Base-by-base conservation (phyloP, 92 coral and sea anemone species). In the Actinostola sp. region DNA sequence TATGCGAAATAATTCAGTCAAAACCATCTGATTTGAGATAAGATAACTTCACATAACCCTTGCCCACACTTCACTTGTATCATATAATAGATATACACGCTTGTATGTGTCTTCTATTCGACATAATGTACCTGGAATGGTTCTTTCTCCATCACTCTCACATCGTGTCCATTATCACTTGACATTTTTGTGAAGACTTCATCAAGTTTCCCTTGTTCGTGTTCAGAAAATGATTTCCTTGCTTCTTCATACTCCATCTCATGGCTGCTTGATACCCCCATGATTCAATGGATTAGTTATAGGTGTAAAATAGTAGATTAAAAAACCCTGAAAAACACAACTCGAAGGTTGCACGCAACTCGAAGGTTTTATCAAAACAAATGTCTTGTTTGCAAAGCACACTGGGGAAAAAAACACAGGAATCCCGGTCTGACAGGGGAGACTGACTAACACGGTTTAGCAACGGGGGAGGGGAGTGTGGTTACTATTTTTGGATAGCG, bases 201-300 rank as follows among this genome's bases (percentile, higher is more conserved):
- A 30, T 55, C 76, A 1, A 77, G 76, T 77, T 59, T 66, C 17
- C 44, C 16, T 29, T 45, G 34, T 16, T 77, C 75, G 49, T 67
- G 59, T 23, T 67, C 81, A 0, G 81, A 28, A 32, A 75, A 75
- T 10, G 75, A 51, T 66, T 79, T 80, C 62, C 81, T 71, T 7
- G 94, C 94, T 70, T 89, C 89, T 52, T 91, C 99, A 56, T 82
- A 76, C 45, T 75, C 90, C 13, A 82, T 52, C 50, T 76, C 88
- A 68, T 82, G 85, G 74, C 99, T 95, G n/a, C 71, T 79, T 2
- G 89, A 45, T 25, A 80, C 61, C n/a, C 99, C 99, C 99, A 95
- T 95, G 14, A 67, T 66, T n/a, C 3, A 15, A 31, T 0, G n/a
- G 61, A 55, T 20, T 59, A 38, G 54, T 1, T 31, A 38, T n/a